A percentile compares a stretch with the other conserved stretches of the same genome.
Conservation (phyloP, 2,888 invertebrate species). For the Hemicrepidius hirtus region DNA sequence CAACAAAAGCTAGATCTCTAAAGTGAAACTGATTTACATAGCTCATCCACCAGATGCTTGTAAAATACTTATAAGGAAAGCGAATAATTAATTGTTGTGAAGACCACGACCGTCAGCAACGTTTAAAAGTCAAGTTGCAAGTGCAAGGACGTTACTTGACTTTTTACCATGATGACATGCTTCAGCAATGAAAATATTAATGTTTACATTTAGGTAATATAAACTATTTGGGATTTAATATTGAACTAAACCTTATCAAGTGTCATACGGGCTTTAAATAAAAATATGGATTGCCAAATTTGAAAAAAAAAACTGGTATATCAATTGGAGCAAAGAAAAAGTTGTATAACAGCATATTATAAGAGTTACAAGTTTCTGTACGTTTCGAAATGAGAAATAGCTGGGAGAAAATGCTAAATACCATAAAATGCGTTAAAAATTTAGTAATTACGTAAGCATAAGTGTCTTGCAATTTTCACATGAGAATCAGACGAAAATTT, state of each 20-base stretch:
- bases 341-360: slow-evolving; percentile 2
- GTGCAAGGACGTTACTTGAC: slow-evolving; percentile 29
- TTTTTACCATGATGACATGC: too few relatives aligned
- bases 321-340: slow-evolving; percentile 15
- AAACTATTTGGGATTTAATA: too few relatives aligned
- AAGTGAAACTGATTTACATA: slow-evolving; percentile 21
- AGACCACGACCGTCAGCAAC: slow-evolving; percentile 27
- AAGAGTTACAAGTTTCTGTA: slow-evolving; percentile 12
- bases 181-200: too few relatives aligned
- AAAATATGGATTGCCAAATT: background rate
- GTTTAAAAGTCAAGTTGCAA: slow-evolving; percentile 43
- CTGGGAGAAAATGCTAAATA: slow-evolving; percentile 20
- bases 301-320: background rate
- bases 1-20: background rate
- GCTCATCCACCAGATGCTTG: slow-evolving; percentile 38
- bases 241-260: too few relatives aligned
- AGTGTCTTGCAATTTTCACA: slow-evolving; percentile 9
- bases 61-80: slow-evolving; percentile 26
- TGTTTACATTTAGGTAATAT: too few relatives aligned
- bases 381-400: slow-evolving; percentile 18
- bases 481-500: background rate
- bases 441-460: slow-evolving; percentile 11
- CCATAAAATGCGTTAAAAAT: slow-evolving; percentile 10
- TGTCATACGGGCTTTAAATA: background rate
- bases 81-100: slow-evolving; percentile 31